Conservation (phyloP, 2,797 vertebrate species). For the Mustela erminea region DNA sequence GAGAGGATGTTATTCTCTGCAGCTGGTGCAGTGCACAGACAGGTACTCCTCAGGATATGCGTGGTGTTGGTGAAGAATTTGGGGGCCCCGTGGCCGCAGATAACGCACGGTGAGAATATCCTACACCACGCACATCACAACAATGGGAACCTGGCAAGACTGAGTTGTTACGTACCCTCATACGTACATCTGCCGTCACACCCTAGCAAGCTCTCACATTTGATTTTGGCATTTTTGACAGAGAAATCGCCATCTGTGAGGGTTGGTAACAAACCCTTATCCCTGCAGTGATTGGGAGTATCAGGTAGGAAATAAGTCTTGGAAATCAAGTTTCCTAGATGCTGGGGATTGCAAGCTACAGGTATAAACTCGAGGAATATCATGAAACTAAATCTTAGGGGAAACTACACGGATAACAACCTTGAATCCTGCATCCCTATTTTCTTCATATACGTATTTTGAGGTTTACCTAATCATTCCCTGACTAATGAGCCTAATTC, state of each 20-base stretch:
- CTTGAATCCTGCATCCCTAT: background rate
- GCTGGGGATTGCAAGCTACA: background rate
- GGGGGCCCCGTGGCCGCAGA: background rate
- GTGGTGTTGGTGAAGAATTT: background rate
- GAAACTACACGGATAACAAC: background rate
- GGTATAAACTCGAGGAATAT: background rate
- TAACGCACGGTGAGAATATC: background rate
- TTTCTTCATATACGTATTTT: constrained; percentile 46
- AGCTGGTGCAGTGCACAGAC: background rate
- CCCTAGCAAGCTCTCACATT: background rate
- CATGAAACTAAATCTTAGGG: background rate
- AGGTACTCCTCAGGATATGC: background rate
- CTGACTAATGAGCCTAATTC: constrained; percentile 55
- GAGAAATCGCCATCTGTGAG: background rate
- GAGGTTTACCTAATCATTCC: constrained; percentile 38
- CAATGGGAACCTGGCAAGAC: background rate
- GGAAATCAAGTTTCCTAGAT: constrained; percentile 30
- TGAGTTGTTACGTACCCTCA: background rate
- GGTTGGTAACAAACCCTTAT: background rate
- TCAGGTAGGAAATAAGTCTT: background rate
- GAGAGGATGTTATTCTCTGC: background rate
- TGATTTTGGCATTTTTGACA: background rate
- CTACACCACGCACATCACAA: fast-evolving
- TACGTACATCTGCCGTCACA: background rate
- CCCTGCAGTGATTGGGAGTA: background rate